A percentile compares a stretch with the other conserved stretches of the same genome.
phyloP scores from a whole-genome alignment of 2,888 invertebrate species.

The Apamea anceps region DNA sequence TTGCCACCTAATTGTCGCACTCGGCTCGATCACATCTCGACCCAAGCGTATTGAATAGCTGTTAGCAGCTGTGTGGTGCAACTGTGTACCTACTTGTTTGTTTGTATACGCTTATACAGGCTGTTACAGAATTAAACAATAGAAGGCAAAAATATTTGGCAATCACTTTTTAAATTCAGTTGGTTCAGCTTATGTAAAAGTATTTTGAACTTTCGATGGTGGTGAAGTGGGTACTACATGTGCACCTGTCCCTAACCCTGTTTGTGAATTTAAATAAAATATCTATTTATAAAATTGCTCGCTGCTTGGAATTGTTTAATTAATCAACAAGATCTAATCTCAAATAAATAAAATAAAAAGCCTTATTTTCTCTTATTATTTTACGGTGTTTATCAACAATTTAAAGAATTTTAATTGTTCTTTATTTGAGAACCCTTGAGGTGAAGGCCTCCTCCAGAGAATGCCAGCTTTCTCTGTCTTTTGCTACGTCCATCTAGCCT shows the following conservation, averaged over 20 bases:
- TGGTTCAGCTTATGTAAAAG: background rate
- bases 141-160: background rate
- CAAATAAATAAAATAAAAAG: background rate
- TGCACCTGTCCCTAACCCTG: no score
- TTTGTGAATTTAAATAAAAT: background rate
- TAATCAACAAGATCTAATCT: background rate
- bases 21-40: constrained; percentile 35
- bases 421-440: no score
- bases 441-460: no score
- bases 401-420: no score
- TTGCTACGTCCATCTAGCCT: no score
- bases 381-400: no score
- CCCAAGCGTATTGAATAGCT: constrained; percentile 37
- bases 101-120: background rate
- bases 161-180: background rate
- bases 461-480: no score
- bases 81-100: background rate
- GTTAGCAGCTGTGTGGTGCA: constrained; percentile 16
- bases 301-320: background rate
- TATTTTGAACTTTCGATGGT: background rate
- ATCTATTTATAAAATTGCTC: background rate
- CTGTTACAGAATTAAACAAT: background rate
- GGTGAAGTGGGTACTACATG: background rate
- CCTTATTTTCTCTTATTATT: no score
- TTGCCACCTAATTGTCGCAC: constrained; percentile 51